phyloP scores from a whole-genome alignment of 2,888 invertebrate species.

The Troilus luridus region DNA sequence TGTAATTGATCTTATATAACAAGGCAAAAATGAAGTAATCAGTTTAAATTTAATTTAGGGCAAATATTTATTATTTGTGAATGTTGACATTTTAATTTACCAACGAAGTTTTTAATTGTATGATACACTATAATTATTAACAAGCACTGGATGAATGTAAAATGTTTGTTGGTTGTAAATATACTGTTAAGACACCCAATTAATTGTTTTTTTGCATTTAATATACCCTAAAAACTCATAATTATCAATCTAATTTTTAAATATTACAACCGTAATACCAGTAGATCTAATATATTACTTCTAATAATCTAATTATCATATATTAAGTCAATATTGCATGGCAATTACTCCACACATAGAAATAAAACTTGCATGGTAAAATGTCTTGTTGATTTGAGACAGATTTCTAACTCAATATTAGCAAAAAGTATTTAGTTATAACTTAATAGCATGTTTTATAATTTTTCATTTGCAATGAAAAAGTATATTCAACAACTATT shows the following conservation, averaged over 20 bases:
- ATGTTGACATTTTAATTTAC: background rate
- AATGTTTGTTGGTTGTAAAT: slow-evolving; percentile 7
- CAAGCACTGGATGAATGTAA: background rate
- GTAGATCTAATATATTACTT: background rate
- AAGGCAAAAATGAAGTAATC: background rate
- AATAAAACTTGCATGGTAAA: slow-evolving; percentile 10
- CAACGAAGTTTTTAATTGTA: background rate
- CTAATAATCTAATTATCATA: background rate
- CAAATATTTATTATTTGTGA: background rate
- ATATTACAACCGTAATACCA: background rate
- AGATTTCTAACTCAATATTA: background rate
- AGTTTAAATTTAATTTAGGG: background rate
- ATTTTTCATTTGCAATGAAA: background rate
- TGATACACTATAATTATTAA: background rate
- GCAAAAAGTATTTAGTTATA: background rate
- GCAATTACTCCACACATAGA: background rate
- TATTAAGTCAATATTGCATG: background rate
- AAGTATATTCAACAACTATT: background rate
- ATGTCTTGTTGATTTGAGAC: background rate
- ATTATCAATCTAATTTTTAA: background rate
- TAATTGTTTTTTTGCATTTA: background rate
- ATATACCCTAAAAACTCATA: background rate
- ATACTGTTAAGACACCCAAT: background rate
- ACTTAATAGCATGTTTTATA: background rate
- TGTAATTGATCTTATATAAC: background rate